Conservation (phyloP, 2,797 vertebrate species). For the Xiphophorus birchmanni region DNA sequence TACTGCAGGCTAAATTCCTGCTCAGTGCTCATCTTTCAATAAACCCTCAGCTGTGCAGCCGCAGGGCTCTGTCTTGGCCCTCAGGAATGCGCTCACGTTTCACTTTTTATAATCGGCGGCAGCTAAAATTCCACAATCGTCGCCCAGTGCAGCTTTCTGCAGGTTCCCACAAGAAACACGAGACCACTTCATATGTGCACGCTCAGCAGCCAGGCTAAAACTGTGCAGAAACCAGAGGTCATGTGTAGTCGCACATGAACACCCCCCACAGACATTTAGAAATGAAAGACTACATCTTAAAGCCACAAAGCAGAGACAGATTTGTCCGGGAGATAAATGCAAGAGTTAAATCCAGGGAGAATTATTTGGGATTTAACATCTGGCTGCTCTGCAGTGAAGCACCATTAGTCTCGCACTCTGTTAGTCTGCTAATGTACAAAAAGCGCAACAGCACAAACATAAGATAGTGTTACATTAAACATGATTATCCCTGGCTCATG, state of each 20-base stretch:
- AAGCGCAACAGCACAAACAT: conserved; percentile 46
- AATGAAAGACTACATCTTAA: conserved; percentile 61
- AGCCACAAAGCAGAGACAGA: conserved; percentile 65
- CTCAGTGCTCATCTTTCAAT: conserved; percentile 63
- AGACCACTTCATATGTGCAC: conserved; percentile 45
- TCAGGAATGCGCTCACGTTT: conserved; percentile 78
- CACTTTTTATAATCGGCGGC: conserved; percentile 78
- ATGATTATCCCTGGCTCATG: conserved; percentile 32
- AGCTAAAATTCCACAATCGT: conserved; percentile 57
- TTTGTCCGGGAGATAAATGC: conserved; percentile 67
- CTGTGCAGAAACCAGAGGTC: conserved; percentile 53
- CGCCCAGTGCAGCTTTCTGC: conserved; percentile 44
- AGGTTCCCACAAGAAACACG: conserved; percentile 75
- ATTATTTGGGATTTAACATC: conserved; percentile 77
- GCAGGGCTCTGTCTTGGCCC: conserved; percentile 55
- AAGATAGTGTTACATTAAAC: conserved; percentile 45
- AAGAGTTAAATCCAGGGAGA: conserved; percentile 68
- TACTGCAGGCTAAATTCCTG: conserved; percentile 51
- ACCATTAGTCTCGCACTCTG: conserved; percentile 55
- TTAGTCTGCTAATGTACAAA: conserved; percentile 57
- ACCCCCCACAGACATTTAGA: conserved; percentile 42
- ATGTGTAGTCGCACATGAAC: conserved; percentile 66
- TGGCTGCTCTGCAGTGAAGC: conserved; percentile 54
- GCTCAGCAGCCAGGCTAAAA: conserved; percentile 47
- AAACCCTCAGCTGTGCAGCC: conserved; percentile 73